phyloP scores from a whole-genome alignment of 2,113 vertebrate species.

The Vombatus ursinus region DNA sequence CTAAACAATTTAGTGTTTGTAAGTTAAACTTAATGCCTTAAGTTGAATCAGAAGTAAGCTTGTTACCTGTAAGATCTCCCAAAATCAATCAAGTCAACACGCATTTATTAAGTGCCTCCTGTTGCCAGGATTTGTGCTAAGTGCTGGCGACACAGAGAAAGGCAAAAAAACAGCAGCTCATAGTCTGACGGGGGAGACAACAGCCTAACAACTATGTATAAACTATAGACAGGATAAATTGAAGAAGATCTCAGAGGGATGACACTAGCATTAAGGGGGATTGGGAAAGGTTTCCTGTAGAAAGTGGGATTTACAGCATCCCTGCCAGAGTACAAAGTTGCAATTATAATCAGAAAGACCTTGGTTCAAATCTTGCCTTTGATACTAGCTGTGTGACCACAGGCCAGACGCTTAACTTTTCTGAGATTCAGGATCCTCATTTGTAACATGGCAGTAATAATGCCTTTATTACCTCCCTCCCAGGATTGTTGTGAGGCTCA shows the following conservation, averaged over 20 bases:
- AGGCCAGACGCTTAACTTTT: neutral
- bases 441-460: neutral
- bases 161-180: neutral
- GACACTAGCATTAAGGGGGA: neutral
- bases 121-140: neutral
- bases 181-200: too few relatives aligned
- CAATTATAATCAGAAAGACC: neutral
- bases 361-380: neutral
- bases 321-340: neutral
- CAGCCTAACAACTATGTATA: too few relatives aligned
- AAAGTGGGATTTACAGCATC: neutral
- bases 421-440: neutral
- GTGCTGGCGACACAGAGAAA: neutral
- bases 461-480: neutral
- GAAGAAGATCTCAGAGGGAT: neutral
- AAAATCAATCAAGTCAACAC: neutral
- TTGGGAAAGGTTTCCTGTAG: neutral
- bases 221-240: neutral
- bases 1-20: too few relatives aligned
- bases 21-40: neutral
- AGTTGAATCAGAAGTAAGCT: neutral
- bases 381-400: neutral
- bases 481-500: neutral
- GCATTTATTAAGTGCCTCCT: neutral
- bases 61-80: neutral